Percentiles rank a stretch among this genome's conserved stretches.
These are phyloP conservation scores for Eupithecia insigniata DNA, from an alignment of 2,888 invertebrate species.

Conservation along the genomic window DNA sequence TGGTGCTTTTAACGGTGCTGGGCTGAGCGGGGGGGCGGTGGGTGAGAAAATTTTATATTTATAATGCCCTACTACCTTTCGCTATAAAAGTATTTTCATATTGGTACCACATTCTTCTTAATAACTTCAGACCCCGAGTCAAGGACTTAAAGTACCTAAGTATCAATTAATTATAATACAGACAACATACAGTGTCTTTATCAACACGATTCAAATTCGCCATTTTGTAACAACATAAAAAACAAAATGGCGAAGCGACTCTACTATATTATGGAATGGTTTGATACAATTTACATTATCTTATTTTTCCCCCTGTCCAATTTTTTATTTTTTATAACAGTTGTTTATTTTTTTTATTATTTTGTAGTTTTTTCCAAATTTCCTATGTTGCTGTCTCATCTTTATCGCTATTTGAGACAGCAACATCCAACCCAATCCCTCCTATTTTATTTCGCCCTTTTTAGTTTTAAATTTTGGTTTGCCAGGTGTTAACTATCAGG, in stretches of 20 bases:
- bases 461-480: conserved; percentile 29
- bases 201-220: not conserved
- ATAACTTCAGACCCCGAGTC: not conserved
- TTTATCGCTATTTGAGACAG: conserved; percentile 13
- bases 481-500: conserved; percentile 81
- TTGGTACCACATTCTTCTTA: not conserved
- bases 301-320: not conserved
- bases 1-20: conserved; percentile 33
- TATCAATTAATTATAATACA: not conserved
- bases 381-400: conserved; percentile 13
- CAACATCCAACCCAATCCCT: conserved; percentile 17
- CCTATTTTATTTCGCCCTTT: conserved; percentile 30
- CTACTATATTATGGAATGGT: not conserved
- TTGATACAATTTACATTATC: not conserved
- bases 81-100: not conserved
- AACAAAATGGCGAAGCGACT: not conserved
- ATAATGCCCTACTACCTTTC: conserved; percentile 4
- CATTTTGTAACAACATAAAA: not conserved
- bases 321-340: not conserved
- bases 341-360: not conserved
- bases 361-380: conserved; percentile 19
- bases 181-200: not conserved
- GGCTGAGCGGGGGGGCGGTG: conserved; percentile 34
- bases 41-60: conserved; percentile 32
- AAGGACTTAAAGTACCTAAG: not conserved